Conservation (phyloP, 1,140 invertebrate species). For the Polyergus mexicanus region DNA sequence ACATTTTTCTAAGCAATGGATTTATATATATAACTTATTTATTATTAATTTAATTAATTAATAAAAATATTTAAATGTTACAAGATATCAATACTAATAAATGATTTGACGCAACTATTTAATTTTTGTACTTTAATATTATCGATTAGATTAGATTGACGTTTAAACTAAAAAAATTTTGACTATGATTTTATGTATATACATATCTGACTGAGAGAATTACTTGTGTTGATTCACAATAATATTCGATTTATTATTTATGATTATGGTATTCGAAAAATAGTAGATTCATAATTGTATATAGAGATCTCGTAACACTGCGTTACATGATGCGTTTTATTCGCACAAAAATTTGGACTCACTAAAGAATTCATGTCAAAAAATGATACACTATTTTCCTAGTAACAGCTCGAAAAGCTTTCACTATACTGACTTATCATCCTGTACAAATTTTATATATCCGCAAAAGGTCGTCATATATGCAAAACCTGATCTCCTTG, state of each 20-base stretch:
- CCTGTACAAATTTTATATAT: slow-evolving; percentile 73
- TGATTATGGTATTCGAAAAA: no score
- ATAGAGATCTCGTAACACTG: not conserved
- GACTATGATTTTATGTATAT: not conserved
- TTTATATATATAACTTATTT: not conserved
- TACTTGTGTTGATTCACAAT: not conserved
- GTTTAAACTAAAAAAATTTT: not conserved
- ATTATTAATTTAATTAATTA: not conserved
- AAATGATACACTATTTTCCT: not conserved
- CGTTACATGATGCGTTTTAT: not conserved
- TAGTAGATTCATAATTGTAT: not conserved
- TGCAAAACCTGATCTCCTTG: no score
- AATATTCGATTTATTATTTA: not conserved
- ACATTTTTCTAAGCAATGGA: not conserved
- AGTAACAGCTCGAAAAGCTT: slow-evolving; percentile 42
- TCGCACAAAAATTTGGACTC: slow-evolving; percentile 57
- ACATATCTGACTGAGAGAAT: not conserved
- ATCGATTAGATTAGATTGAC: no score
- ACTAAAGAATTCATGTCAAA: slow-evolving; percentile 64
- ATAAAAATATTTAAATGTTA: not conserved
- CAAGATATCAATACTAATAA: not conserved
- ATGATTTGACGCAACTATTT: not conserved
- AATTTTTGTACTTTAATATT: not conserved
- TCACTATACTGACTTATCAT: slow-evolving; percentile 69
- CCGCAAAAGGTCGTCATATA: slow-evolving; percentile 9